Percentiles rank a stretch among this genome's conserved stretches.
phyloP scores from a whole-genome alignment of 2,113 vertebrate genomes.

The Gavialis gangeticus region DNA sequence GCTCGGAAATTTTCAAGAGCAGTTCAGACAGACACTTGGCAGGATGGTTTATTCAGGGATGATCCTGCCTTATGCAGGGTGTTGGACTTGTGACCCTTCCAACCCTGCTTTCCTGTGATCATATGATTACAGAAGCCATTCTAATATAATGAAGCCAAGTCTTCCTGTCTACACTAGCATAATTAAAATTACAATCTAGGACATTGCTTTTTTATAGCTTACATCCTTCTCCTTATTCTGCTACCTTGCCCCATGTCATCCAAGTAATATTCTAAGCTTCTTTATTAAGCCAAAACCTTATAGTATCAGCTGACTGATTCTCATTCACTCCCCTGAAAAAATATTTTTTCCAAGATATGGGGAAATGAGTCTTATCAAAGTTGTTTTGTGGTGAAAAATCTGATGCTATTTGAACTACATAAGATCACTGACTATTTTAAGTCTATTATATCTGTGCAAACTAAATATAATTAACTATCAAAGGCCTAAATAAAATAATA shows the following conservation, averaged over 20 bases:
- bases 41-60: no score
- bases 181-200: background rate
- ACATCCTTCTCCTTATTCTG: background rate
- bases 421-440: background rate
- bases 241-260: background rate
- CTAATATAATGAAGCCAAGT: background rate
- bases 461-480: background rate
- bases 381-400: background rate
- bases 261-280: background rate
- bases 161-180: background rate
- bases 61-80: no score
- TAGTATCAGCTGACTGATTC: background rate
- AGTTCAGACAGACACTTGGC: no score
- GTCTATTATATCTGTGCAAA: background rate
- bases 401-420: background rate
- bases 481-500: constrained; percentile 17
- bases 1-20: no score
- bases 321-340: background rate
- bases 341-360: background rate
- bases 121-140: background rate
- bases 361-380: background rate
- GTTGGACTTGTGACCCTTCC: no score
- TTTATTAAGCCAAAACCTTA: background rate
- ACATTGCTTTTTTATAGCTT: background rate
- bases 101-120: no score